Percentiles rank a stretch among this genome's conserved stretches.
Evolutionary conservation across 2,113 vertebrate species (phyloP).

Genomic region (Brachionichthys hirsutus): DNA sequence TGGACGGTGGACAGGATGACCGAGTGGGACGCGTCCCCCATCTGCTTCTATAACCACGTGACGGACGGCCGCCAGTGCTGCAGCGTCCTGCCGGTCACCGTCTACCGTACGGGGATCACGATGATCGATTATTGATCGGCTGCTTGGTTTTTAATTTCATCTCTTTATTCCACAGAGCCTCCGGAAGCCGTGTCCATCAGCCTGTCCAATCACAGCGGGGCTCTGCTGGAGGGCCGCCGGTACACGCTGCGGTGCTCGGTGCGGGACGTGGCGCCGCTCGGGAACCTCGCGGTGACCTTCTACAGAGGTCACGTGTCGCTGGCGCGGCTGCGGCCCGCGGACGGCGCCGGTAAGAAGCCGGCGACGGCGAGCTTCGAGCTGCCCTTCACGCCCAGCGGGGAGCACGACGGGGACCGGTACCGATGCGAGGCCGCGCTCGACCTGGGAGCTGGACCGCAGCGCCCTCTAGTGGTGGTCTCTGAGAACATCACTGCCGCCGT

Average conservation of each 20-base stretch:
- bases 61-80: not conserved
- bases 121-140: not conserved
- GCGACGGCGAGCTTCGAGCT: not conserved
- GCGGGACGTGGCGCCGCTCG: slow-evolving; percentile 16
- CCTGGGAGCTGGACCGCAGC: slow-evolving; percentile 31
- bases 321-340: accelerated
- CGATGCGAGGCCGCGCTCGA: slow-evolving; percentile 49
- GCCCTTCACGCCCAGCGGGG: not conserved
- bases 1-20: slow-evolving; percentile 25
- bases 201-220: slow-evolving; percentile 7
- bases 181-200: slow-evolving; percentile 48
- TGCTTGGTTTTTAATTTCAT: too few species aligned
- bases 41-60: not conserved
- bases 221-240: slow-evolving; percentile 9
- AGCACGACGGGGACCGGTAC: slow-evolving; percentile 30
- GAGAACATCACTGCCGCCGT: not conserved
- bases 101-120: slow-evolving; percentile 40
- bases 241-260: slow-evolving; percentile 65
- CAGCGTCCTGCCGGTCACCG: not conserved
- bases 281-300: slow-evolving; percentile 41
- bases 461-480: slow-evolving; percentile 8
- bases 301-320: slow-evolving; percentile 7
- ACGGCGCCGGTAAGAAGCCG: accelerated
- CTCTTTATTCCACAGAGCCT: slow-evolving; percentile 41
- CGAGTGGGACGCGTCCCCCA: not conserved